A percentile compares a stretch with the other conserved stretches of the same genome.
These are phyloP conservation scores for Cyanistes caeruleus DNA, from an alignment of 2,113 vertebrate genomes.

Conservation along the genomic window DNA sequence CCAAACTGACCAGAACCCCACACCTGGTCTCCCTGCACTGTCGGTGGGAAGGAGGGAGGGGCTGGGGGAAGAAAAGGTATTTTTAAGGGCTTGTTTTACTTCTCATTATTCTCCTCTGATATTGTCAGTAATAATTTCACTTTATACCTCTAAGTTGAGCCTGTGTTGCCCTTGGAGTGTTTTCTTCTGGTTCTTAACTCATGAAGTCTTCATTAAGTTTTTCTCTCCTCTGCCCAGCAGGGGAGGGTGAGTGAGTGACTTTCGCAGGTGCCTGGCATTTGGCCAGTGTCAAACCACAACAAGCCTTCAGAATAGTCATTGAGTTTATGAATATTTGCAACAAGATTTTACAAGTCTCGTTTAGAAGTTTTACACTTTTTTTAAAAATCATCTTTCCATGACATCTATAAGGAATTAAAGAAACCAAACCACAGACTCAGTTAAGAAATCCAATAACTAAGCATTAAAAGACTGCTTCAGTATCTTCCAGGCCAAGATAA, in stretches of 20 bases:
- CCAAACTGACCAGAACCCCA: not conserved
- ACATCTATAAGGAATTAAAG: not conserved
- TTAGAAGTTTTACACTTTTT: not conserved
- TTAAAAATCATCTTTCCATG: not conserved
- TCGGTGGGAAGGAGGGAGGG: not conserved
- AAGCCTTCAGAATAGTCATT: not conserved
- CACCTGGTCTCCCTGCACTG: rapidly evolving
- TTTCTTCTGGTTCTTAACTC: rapidly evolving
- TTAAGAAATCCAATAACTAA: not conserved
- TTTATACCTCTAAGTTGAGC: not conserved
- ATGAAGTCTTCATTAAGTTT: not conserved
- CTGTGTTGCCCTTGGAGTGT: not conserved
- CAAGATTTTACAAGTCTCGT: not conserved
- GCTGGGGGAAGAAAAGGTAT: rapidly evolving
- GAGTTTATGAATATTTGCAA: not conserved
- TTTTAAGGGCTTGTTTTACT: not conserved
- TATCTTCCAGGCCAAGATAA: not conserved
- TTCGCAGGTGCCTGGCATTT: rapidly evolving
- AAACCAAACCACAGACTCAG: not conserved
- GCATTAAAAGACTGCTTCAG: not conserved
- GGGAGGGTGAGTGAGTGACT: not conserved
- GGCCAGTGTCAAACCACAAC: not conserved
- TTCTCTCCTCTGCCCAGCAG: not conserved
- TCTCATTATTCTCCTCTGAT: not conserved
- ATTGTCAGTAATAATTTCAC: not conserved